Conservation (phyloP, 2,888 invertebrate genomes). For the Colostygia pectinataria region DNA sequence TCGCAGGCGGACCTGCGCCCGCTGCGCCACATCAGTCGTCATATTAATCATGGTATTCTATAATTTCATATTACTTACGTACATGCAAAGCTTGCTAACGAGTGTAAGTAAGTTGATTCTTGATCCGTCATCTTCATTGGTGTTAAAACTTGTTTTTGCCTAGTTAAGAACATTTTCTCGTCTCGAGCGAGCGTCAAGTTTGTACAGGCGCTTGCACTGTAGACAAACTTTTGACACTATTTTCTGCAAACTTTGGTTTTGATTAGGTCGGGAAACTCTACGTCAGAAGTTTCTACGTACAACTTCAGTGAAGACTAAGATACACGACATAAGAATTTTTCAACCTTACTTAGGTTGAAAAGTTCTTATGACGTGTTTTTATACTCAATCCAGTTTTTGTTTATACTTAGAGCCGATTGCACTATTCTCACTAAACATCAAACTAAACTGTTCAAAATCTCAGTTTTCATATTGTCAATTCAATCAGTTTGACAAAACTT, state of each 20-base stretch:
- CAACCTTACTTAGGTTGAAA: constrained; percentile 32
- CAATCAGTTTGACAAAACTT: no score
- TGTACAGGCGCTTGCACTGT: constrained; percentile 43
- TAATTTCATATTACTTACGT: no score
- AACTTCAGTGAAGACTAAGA: constrained; percentile 42
- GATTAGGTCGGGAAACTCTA: constrained; percentile 65
- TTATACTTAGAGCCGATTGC: no score
- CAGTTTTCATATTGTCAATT: no score
- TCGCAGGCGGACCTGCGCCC: no score
- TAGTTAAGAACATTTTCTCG: constrained; percentile 40
- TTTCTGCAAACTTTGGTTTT: constrained; percentile 67
- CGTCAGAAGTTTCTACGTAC: constrained; percentile 40
- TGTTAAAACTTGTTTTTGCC: constrained; percentile 25
- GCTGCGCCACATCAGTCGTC: no score
- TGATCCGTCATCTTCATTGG: constrained; percentile 10
- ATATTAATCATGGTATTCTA: no score
- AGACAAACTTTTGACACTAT: constrained; percentile 65
- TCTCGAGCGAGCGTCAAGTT: constrained; percentile 45
- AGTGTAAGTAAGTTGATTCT: constrained; percentile 5
- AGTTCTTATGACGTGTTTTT: constrained; percentile 6
- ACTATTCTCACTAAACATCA: no score
- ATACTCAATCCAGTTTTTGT: no score
- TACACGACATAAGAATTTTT: no score
- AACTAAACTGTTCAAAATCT: no score
- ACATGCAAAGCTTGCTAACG: constrained; percentile 6